Evolutionary conservation across 2,113 vertebrate species (phyloP), one percentile per base, ranked within the genome.

Genomic region (Bagarius yarrelli): DNA sequence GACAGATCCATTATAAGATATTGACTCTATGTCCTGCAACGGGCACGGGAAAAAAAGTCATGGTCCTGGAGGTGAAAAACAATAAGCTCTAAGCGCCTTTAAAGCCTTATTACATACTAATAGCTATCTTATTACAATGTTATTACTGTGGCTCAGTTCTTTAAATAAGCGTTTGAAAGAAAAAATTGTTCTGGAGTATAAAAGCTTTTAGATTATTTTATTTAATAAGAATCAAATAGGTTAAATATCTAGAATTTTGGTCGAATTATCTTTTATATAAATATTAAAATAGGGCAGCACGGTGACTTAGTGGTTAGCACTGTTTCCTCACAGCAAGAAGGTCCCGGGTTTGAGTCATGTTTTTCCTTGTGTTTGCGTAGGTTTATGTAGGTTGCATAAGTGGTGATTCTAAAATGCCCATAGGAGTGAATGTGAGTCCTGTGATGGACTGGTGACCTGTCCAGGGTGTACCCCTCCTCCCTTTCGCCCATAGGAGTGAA

Each of bases 1-100:
- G 47, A 72, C 47, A 52, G 47, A 72, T 30, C 69, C 11, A 12
- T 72, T 30, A 53, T 52, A 72, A 52, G 69, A 72, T 69, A 69
- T 53, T 72, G 47, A 21, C 47, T 53, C 8, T 8, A 71, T 9
- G n/a, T 71, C 18, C 40, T 71, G 67, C 67, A 71, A n/a, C 25
- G 44, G 36, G 13, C 36, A 44, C 21, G 1, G 66, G 47, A 23
- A 3, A 27, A 3, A 27, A 3, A 1, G 14, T 18, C 27, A 30
- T 14, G 50, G 16, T 50, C 21, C 21, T 44, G n/a, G 12, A 44
- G 6, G 9, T 44, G 64, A 69, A 44, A 69, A 44, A 18, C 40
- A 47, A 25, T 40, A 16, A 47, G 40, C 14, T 27, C 8, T 70
- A 47, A 13, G 47, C n/a, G 11, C 1, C 40, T 11, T 19, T 71